Conservation (phyloP, 1,140 invertebrate genomes). For the Drosophila persimilis region DNA sequence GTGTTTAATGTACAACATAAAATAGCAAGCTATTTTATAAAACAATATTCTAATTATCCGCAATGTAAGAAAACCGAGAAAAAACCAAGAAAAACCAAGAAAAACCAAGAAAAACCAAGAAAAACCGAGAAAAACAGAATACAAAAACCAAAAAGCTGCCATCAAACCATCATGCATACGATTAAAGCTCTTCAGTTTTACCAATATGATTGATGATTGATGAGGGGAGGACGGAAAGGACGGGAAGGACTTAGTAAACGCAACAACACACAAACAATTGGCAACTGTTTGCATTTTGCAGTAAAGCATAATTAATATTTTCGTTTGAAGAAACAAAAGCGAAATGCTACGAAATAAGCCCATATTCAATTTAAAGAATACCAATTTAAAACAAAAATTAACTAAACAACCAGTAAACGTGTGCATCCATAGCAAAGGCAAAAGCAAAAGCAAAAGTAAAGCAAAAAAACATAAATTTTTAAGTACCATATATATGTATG, state of each 20-base stretch:
- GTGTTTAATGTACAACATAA: slow-evolving; percentile 58
- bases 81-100: too few relatives aligned
- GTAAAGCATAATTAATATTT: slow-evolving; percentile 48
- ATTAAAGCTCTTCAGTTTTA: slow-evolving; percentile 28
- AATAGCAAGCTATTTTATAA: slow-evolving; percentile 70
- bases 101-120: too few relatives aligned
- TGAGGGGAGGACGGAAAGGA: slow-evolving; percentile 1
- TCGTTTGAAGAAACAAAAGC: slow-evolving; percentile 40
- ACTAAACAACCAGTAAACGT: slow-evolving; percentile 55
- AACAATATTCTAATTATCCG: slow-evolving; percentile 59
- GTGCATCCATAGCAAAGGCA: slow-evolving; percentile 68
- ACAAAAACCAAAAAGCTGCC: slow-evolving; percentile 68
- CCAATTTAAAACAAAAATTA: slow-evolving; percentile 9
- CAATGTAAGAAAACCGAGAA: slow-evolving; percentile 19
- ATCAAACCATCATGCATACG: slow-evolving; percentile 52
- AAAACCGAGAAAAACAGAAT: background rate
- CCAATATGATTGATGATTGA: slow-evolving; percentile 48
- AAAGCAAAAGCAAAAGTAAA: slow-evolving; percentile 14
- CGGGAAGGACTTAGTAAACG: slow-evolving; percentile 15
- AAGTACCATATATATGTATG: slow-evolving; percentile 70
- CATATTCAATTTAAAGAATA: slow-evolving; percentile 62
- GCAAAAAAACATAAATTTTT: slow-evolving; percentile 66
- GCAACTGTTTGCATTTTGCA: slow-evolving; percentile 44
- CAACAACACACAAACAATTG: slow-evolving; percentile 54
- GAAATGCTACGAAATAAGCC: slow-evolving; percentile 26